Evolutionary conservation across 1,140 invertebrate species (phyloP), one percentile per base, ranked within the genome.

Genomic region (Megalonaias nervosa): DNA sequence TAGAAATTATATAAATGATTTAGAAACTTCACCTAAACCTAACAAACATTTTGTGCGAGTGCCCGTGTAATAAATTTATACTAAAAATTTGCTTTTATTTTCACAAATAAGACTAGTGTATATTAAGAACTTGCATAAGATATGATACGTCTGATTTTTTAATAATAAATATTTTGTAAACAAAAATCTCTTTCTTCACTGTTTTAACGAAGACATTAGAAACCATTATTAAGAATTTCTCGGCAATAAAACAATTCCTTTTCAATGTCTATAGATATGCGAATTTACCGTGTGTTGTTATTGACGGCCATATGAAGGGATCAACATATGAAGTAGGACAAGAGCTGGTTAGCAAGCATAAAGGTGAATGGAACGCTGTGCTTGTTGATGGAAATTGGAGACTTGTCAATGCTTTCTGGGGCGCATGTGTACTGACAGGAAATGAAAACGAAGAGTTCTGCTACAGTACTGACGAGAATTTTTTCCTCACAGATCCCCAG

Each of bases 401-500:
- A 48, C 75, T 88, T 6, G 64, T 88, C 62, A 84, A 88, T 68
- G 77, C 85, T 15, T 86, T 86, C 78, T 87, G 87, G 87, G 87
- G 86, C 23, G 77, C 86, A 64, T 85, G 86, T 68, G 81, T 84
- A 15, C 73, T 86, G 12, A 76, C 66, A 17, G 84, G 76, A 19
- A 79, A 80, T 55, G 80, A 79, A 3, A 76, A 76, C 16, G 76
- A 67, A 17, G 80, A 81, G 19, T 84, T 79, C 60, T 67, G 85
- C 38, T 87, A 86, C 79, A 83, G 77, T 57, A 83, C 84, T 21
- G 89, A 90, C 62, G 89, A 90, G 69, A 88, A 89, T 67, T 90
- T 89, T 79, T 93, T 93, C 85, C 86, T 93, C n/a, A 91, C 92
- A 4, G 92, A 93, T 80, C 92, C 92, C 1, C 88, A 92, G 55